Evolutionary conservation across 1,140 invertebrate species (phyloP).

Genomic region (Drosophila elegans): DNA sequence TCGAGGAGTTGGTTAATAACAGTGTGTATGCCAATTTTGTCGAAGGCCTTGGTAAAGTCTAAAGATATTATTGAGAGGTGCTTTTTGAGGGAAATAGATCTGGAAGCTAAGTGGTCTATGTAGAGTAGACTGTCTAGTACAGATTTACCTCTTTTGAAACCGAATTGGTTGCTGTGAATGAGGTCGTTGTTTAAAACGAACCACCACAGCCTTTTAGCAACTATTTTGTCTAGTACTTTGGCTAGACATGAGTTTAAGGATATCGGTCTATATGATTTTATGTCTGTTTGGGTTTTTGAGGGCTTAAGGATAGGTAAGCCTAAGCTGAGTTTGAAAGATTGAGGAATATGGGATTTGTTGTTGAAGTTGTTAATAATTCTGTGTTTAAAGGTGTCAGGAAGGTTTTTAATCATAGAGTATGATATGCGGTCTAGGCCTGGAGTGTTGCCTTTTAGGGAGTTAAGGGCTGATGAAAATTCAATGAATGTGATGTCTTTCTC

Average conservation of each 20-base stretch:
- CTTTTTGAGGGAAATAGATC: slow-evolving; percentile 5
- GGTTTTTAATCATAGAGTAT: too few species aligned
- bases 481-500: background rate
- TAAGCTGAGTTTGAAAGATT: too few species aligned
- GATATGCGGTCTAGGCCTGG: too few species aligned
- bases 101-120: slow-evolving; percentile 1
- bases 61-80: slow-evolving; percentile 11
- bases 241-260: slow-evolving; percentile 36
- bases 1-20: background rate
- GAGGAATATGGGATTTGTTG: too few species aligned
- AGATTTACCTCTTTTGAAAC: slow-evolving; percentile 17
- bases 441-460: background rate
- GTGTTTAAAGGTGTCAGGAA: too few species aligned
- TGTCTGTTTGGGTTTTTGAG: slow-evolving; percentile 14
- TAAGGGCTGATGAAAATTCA: background rate
- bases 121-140: slow-evolving; percentile 28
- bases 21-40: slow-evolving; percentile 1
- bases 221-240: slow-evolving; percentile 37
- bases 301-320: slow-evolving; percentile 30
- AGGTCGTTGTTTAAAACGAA: slow-evolving; percentile 27
- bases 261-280: slow-evolving; percentile 29
- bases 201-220: slow-evolving; percentile 43
- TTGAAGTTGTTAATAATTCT: too few species aligned
- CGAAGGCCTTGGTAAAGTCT: slow-evolving; percentile 13
- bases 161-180: slow-evolving; percentile 4